phyloP scores from a whole-genome alignment of 2,888 invertebrate species.

The Pterostichus madidus region DNA sequence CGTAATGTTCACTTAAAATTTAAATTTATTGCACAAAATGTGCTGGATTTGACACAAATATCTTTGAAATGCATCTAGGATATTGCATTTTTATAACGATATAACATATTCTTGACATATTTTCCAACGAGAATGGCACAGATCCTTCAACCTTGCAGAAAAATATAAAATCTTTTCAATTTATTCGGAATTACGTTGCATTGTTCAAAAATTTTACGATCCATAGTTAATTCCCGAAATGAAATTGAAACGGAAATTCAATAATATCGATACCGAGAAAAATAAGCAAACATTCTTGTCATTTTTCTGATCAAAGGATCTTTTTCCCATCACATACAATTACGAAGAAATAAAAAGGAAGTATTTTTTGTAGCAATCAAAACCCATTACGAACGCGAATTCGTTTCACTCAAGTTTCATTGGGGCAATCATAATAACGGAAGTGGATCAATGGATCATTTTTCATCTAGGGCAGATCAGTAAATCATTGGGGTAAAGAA shows the following conservation, averaged over 20 bases:
- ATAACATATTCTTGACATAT: constrained; percentile 26
- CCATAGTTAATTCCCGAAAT: background rate
- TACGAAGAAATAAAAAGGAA: constrained; percentile 32
- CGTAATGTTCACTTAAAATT: constrained; percentile 47
- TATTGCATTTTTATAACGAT: constrained; percentile 36
- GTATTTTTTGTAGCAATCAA: constrained; percentile 37
- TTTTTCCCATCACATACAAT: constrained; percentile 30
- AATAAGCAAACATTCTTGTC: constrained; percentile 8
- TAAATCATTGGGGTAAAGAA: constrained; percentile 23
- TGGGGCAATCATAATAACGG: constrained; percentile 26
- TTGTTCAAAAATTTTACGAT: background rate
- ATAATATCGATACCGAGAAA: constrained; percentile 1
- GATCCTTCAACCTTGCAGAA: constrained; percentile 15
- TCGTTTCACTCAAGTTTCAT: constrained; percentile 44
- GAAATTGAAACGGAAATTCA: constrained; percentile 15
- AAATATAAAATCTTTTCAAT: constrained; percentile 27
- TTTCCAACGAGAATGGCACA: too few relatives aligned
- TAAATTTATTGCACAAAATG: constrained; percentile 36
- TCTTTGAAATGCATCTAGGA: constrained; percentile 18
- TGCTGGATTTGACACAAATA: constrained; percentile 7
- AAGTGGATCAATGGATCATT: constrained; percentile 25
- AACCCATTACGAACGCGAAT: constrained; percentile 36
- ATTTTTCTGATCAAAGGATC: constrained; percentile 40
- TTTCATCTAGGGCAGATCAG: constrained; percentile 32
- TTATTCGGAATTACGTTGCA: constrained; percentile 15